These are phyloP conservation scores for Syngnathoides biaculeatus DNA, from an alignment of 2,113 vertebrate genomes.

Conservation along the genomic window DNA sequence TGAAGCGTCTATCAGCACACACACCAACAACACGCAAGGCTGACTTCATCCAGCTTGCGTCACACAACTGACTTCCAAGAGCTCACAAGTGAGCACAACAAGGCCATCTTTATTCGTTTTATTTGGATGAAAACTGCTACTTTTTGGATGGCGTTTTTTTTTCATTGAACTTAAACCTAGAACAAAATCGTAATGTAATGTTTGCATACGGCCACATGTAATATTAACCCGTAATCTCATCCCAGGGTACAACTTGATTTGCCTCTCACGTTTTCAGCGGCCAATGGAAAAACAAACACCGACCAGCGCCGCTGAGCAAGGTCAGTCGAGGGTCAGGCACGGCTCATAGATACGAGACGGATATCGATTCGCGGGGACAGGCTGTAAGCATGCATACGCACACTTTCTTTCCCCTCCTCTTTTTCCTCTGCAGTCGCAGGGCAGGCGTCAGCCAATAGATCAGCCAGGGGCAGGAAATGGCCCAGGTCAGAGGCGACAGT, in stretches of 20 bases:
- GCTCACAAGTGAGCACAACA: slow-evolving; percentile 31
- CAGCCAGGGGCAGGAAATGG: slow-evolving; percentile 71
- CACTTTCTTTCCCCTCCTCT: slow-evolving; percentile 40
- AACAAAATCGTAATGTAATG: background rate
- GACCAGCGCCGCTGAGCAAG: slow-evolving; percentile 58
- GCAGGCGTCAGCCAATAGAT: slow-evolving; percentile 69
- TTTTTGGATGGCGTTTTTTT: background rate
- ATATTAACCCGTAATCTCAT: background rate
- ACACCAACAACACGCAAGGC: slow-evolving; percentile 64
- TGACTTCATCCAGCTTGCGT: slow-evolving; percentile 55
- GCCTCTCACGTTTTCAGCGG: slow-evolving; percentile 54
- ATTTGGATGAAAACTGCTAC: slow-evolving; percentile 18
- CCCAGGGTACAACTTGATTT: slow-evolving; percentile 48
- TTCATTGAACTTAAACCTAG: slow-evolving; percentile 21
- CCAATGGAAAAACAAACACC: slow-evolving; percentile 39
- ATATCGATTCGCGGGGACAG: slow-evolving; percentile 73
- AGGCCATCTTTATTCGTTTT: slow-evolving; percentile 20
- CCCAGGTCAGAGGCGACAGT: slow-evolving; percentile 61
- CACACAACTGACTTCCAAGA: slow-evolving; percentile 30
- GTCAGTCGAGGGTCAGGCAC: slow-evolving; percentile 65
- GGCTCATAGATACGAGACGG: slow-evolving; percentile 69
- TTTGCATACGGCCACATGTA: background rate
- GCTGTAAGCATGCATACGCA: slow-evolving; percentile 22
- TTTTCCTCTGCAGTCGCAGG: slow-evolving; percentile 58
- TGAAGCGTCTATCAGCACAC: slow-evolving; percentile 60